A percentile compares a stretch with the other conserved stretches of the same genome.
Evolutionary conservation across 2,797 vertebrate genomes (phyloP).

Genomic region (Astyanax mexicanus): DNA sequence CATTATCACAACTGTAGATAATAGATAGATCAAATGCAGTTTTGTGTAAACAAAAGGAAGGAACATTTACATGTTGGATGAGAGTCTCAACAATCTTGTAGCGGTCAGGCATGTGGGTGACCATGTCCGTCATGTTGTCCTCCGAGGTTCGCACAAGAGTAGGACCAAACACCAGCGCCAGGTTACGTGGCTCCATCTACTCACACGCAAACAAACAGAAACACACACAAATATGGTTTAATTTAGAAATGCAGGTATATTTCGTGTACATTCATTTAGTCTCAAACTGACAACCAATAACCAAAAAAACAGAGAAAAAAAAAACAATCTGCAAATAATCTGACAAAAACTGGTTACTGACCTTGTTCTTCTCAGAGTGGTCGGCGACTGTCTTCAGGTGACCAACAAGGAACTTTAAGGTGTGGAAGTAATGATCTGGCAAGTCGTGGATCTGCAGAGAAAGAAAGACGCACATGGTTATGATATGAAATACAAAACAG

Average conservation of each 20-base stretch:
- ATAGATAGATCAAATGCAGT: no score
- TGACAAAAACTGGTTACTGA: constrained; percentile 54
- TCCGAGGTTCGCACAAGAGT: constrained; percentile 94
- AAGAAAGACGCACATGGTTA: no score
- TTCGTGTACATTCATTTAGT: no score
- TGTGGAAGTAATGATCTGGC: constrained; percentile 94
- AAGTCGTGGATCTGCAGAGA: constrained; percentile 89
- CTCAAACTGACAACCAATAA: neutral
- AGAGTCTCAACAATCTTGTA: constrained; percentile 98
- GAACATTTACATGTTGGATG: constrained; percentile 90
- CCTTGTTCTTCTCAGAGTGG: constrained; percentile 96
- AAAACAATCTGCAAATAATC: neutral
- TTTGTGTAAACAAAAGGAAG: no score
- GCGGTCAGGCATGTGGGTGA: constrained; percentile 98
- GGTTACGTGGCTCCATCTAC: constrained; percentile 97
- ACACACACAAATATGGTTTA: constrained; percentile 13
- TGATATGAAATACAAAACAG: no score
- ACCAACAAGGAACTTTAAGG: constrained; percentile 91
- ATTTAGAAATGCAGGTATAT: neutral
- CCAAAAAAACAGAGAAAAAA: accelerated
- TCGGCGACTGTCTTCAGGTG: constrained; percentile 96
- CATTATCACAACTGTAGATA: no score
- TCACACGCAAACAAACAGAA: neutral
- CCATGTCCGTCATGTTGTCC: constrained; percentile 99
- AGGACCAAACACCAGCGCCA: constrained; percentile 96